Evolutionary conservation across 1,140 invertebrate species (phyloP), one percentile per base, ranked within the genome.

Genomic region (Carposina sasakii): DNA sequence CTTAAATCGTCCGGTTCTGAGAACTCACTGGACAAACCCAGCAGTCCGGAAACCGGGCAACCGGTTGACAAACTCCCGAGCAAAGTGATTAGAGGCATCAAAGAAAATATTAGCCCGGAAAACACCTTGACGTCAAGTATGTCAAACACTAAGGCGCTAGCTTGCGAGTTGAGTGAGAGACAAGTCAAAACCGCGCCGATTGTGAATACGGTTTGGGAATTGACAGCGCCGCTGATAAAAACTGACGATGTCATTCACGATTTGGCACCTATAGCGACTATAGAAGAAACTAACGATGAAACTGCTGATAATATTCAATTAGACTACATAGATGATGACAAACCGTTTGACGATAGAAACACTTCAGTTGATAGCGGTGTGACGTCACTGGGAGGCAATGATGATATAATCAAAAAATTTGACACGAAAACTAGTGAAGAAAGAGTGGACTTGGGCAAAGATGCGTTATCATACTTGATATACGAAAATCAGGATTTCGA

Each of bases 71-170:
- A 85, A 57, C 52, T 86, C 21, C 79, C 82, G 0, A 79, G 61
- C 24, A 85, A 85, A 59, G 70, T 85, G 3, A 83, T 85, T 10
- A 46, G 76, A 48, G 73, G 77, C 1, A 86, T 86, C 16, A 86
- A 86, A 62, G 85, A 86, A 46, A 86, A 85, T 45, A 79, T 85
- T 1, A 86, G 85, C 40, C 85, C 82, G 1, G 82, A 86, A 49
- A 86, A 85, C 31, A 85, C 82, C 4, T 52, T 86, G 12, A 84
- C 78, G 0, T 76, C 79, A 0, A 81, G 68, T 34, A 84, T 81
- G 68, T 74, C 67, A 3, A 79, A 76, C 17, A 81, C 73, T 0
- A 71, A 73, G 60, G 65, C 77, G 0, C 36, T 85, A 17, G 77
- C 72, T 3, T 54, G 70, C 21, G 82, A 86, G 44, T 33, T 84